Base-by-base conservation (phyloP, 2,888 invertebrate species). In the Crossocerus cetratus region DNA sequence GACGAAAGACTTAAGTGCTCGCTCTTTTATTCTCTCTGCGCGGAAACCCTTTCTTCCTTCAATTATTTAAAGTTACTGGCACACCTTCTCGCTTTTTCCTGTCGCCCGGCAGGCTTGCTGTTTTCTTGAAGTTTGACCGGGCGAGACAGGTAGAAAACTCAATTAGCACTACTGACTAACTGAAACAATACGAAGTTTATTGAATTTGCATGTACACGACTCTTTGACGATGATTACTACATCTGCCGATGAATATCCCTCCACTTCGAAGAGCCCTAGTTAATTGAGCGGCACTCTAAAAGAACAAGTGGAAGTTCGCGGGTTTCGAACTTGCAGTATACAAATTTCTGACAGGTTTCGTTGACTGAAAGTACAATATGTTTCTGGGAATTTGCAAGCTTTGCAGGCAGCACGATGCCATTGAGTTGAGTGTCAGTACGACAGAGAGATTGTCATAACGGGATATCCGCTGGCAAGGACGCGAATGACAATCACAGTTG, bases 1-100 rank as follows among this genome's bases (percentile, higher is more conserved):
- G 85, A 85, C 86, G 86, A 86, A 84, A 85, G 80, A 83, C 84
- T 85, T 85, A 86, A 86, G 80, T 81, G 81, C 72, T 72, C 74
- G 66, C 76, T 69, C 71, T 73, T 72, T 77, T 76, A 73, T 78
- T 69, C 45, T 23, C 56, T 22, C 44, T 23, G n/a, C 16, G 45
- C 23, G 23, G 49, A 56, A 53, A 20, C 49, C 44, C 54, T 69
- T 67, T 65, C 42, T 5, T 16, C 13, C 23, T 16, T 70, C 59
- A 49, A 65, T 69, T 58, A 72, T 62, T 75, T 53, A 45, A 45
- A 59, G 63, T 18, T 23, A 32, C 5, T 32, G 22, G 55, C 16
- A 45, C 45, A 5, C 23, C 42, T 23, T 14, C 13, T 13, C 56
- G 32, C 32, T 32, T 44, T 59, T 23, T 13, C 4, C 14, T 45